Evolutionary conservation across 1,140 invertebrate genomes (phyloP), one percentile per base, ranked within the genome.

Genomic region (Drepana arcuata): DNA sequence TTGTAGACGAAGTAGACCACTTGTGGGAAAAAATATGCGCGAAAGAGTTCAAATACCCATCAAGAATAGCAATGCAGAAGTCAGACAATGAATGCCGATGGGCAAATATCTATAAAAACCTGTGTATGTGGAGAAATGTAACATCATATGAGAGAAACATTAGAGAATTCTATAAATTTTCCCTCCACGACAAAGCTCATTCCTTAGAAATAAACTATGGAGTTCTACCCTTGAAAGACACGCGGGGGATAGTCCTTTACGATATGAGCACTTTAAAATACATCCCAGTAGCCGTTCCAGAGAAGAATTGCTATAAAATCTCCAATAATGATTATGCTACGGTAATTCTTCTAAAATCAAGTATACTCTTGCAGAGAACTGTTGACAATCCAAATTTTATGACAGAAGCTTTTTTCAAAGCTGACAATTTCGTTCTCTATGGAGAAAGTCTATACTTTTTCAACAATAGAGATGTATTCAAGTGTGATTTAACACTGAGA

Each of bases 31-130:
- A 52, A 41, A 56, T 65, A 31, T 77, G 77, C 33, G 18, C 16
- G 23, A 69, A 60, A 5, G 73, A 81, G 34, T 78, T 50, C 30
- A 55, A 50, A 41, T 53, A 61, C 34, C 41, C 71, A 3, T 78
- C 73, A 0, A 56, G 43, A 42, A 62, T 81, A 12, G 77, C 73
- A 1, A 78, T 63, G 55, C 55, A 29, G 7, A 77, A 74, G 37
- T 49, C 49, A n/a, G 68, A 68, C 0, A 54, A 56, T n/a, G 56
- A 66, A 21, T 54, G 56, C 11, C 45, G 36, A 14, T 81, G 72
- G 69, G 72, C 69, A 39, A 51, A 81, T 18, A 54, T 81, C 11
- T 81, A 69, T 35, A 70, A 56, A 29, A 81, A 81, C 36, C 28
- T 78, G 3, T 51, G 45, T 41, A 44, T 50, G 18, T 81, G 75